Base-by-base conservation (phyloP, 2,113 vertebrate genomes). In the Rissa tridactyla region DNA sequence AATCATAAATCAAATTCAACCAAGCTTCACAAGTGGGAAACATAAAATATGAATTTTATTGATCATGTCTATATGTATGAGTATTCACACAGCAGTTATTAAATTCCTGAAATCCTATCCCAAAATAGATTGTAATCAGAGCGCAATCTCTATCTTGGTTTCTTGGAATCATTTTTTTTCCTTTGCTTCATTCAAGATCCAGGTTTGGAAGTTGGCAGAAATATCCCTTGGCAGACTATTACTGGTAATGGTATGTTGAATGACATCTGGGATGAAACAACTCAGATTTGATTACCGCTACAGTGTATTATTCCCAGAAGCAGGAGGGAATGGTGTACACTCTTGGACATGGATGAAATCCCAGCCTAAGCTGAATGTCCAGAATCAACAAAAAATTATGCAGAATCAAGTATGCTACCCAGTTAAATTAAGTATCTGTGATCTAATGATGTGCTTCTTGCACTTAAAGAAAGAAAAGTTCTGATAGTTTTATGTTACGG, bases 381-480 rank as follows among this genome's bases (percentile, higher is more conserved):
- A 51, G 49, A 80, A 96, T 66, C 18, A 71, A 86, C 46, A 82
- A 58, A 73, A 91, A 87, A 85, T 5, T 38, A 40, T 61, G 80
- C 72, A 94, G 44, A 97, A 94, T 94, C 57, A 93, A 91, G n/a
- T 42, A n/a, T 20, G 34, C 40, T 93, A 71, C 47, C n/a, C 40
- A 88, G 69, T 97, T 68, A 86, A 71, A 71, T 46, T 25, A 78
- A 78, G n/a, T 92, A 79, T 77, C 44, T 82, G 76, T 69, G 61
- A 72, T 60, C 44, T 61, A 87, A 55, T 5, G 0, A 40, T 75
- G 70, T 79, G 42, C 10, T 95, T 61, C 65, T 95, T 94, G 26
- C 4, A 10, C 72, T 86, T 83, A 85, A 68, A 88, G 87, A 96
- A 78, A 90, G 55, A 95, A 91, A 97, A 87, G 30, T 91, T 96